These are phyloP conservation scores for Falcaria lacertinaria DNA, from an alignment of 2,888 invertebrate species.

Conservation along the genomic window DNA sequence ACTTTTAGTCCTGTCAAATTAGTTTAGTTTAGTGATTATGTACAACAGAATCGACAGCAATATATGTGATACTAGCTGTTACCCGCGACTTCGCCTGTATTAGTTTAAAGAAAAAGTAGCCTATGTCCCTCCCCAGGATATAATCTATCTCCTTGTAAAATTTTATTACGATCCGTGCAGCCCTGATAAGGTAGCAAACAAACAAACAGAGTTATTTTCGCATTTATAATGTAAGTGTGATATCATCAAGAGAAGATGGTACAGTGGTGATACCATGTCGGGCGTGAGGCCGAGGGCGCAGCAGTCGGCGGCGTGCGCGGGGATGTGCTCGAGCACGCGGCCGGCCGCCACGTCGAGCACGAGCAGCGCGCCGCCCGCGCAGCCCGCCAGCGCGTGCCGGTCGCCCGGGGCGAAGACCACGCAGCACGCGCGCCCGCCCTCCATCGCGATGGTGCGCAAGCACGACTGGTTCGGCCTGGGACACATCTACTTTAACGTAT, in stretches of 20 bases:
- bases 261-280: slow-evolving; percentile 81
- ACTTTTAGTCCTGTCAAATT: too few relatives aligned
- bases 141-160: too few relatives aligned
- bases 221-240: too few relatives aligned
- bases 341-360: slow-evolving; percentile 92
- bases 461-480: slow-evolving; percentile 81
- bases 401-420: slow-evolving; percentile 92
- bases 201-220: too few relatives aligned
- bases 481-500: slow-evolving; percentile 1
- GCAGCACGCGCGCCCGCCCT: slow-evolving; percentile 83
- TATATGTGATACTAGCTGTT: too few relatives aligned
- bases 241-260: neutral
- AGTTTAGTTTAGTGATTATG: too few relatives aligned
- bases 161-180: too few relatives aligned
- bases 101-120: too few relatives aligned
- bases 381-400: slow-evolving; percentile 92
- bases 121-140: too few relatives aligned
- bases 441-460: slow-evolving; percentile 82
- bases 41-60: too few relatives aligned
- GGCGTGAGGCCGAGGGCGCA: slow-evolving; percentile 89
- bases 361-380: slow-evolving; percentile 89
- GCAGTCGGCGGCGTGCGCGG: slow-evolving; percentile 90
- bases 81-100: too few relatives aligned
- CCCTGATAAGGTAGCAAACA: too few relatives aligned
- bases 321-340: slow-evolving; percentile 88